phyloP scores from a whole-genome alignment of 2,888 invertebrate genomes.

The Parthenolecanium corni region DNA sequence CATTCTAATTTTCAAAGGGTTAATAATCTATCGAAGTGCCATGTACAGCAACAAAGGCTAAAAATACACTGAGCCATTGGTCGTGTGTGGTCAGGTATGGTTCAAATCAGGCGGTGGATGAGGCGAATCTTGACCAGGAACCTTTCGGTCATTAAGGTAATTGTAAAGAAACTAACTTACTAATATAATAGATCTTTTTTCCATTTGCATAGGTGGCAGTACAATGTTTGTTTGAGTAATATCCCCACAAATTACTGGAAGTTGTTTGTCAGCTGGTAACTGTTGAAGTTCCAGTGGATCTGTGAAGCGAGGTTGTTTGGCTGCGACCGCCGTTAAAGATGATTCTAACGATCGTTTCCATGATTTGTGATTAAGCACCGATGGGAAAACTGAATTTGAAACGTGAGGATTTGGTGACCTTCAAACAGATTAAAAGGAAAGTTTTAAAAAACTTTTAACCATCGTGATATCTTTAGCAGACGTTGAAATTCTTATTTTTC shows the following conservation, averaged over 20 bases:
- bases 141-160: no score
- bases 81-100: no score
- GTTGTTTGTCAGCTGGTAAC: neutral
- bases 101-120: no score
- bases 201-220: conserved; percentile 15
- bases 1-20: no score
- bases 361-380: conserved; percentile 24
- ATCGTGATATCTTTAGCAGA: no score
- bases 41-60: no score
- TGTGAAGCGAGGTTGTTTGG: conserved; percentile 14
- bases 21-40: no score
- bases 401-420: neutral
- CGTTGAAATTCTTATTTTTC: no score
- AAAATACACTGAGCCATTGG: no score
- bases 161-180: neutral
- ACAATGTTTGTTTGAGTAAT: neutral
- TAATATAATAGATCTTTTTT: conserved; percentile 10
- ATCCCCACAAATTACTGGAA: conserved; percentile 4
- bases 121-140: no score
- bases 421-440: no score
- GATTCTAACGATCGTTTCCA: conserved; percentile 23
- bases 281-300: conserved; percentile 6
- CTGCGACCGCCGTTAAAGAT: conserved; percentile 13
- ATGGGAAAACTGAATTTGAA: neutral
- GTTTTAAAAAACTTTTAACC: no score